phyloP scores from a whole-genome alignment of 2,888 invertebrate genomes.

The Holacanthella duospinosa region DNA sequence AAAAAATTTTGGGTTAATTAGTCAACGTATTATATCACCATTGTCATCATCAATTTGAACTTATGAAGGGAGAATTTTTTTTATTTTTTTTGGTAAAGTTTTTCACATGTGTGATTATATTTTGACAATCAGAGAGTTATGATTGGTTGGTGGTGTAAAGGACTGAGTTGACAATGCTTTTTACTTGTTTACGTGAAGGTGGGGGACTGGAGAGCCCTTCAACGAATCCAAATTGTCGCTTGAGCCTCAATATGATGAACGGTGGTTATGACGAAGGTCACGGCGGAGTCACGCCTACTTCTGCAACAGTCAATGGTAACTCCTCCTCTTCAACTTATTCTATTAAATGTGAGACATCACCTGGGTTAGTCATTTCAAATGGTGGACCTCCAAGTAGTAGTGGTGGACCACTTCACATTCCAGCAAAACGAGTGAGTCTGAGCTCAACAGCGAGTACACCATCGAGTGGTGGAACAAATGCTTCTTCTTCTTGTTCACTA shows the following conservation, averaged over 20 bases:
- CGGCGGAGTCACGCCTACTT: conserved; percentile 12
- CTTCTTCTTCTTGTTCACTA: conserved; percentile 19
- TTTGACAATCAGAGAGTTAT: too few relatives aligned
- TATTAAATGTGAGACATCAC: conserved; percentile 30
- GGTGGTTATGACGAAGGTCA: conserved; percentile 34
- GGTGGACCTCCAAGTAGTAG: conserved; percentile 10
- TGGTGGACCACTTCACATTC: conserved; percentile 36
- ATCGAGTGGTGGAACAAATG: neutral
- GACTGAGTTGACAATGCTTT: conserved; percentile 36
- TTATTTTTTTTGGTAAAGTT: too few relatives aligned
- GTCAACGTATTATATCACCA: too few relatives aligned
- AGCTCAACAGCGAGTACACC: conserved; percentile 5
- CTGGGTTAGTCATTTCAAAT: conserved; percentile 18
- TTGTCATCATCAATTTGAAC: too few relatives aligned
- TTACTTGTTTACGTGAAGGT: conserved; percentile 38
- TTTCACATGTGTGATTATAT: too few relatives aligned
- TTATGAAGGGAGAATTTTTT: too few relatives aligned
- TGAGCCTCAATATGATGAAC: conserved; percentile 31
- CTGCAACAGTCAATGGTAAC: neutral
- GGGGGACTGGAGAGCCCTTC: conserved; percentile 34
- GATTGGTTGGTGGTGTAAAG: too few relatives aligned
- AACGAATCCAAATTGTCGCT: neutral
- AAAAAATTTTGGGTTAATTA: too few relatives aligned
- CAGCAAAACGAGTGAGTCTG: conserved; percentile 28
- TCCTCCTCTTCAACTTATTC: conserved; percentile 32